Base-by-base conservation (phyloP, 2,113 vertebrate species). In the Chionomys nivalis region DNA sequence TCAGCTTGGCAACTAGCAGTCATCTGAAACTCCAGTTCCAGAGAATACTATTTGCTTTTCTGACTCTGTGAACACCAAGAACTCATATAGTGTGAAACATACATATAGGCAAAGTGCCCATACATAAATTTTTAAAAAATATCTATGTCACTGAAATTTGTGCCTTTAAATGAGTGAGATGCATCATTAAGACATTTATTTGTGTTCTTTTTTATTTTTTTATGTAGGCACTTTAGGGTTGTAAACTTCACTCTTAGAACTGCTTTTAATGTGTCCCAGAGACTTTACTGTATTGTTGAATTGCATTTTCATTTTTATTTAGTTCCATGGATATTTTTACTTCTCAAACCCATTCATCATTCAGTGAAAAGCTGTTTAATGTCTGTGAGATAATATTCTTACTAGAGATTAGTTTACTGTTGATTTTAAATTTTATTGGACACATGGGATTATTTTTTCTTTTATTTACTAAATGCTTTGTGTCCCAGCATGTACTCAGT, bases 81-180 rank as follows among this genome's bases (percentile, higher is more conserved):
- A 58, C 33, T 52, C 33, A 55, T 72, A 36, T 9, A 72, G 70
- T 72, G 70, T 19, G 16, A 72, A 17, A 21, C 7, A 72, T 36
- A 52, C 33, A 36, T 79, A 44, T n/a, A n/a, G 12, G 21, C 10
- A 55, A 81, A 81, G 49, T 5, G 55, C 33, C 52, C 23, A n/a
- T n/a, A n/a, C 33, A 81, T 11, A 55, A n/a, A 39, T 4, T 23
- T 39, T 81, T 11, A 10, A 79, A 79, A 58, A 42, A 73, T 73
- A 82, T 44, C 58, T 16, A 85, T 44, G 76, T 91, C 42, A 76
- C 55, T 85, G 12, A 82, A 89, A 91, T 89, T 91, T 78, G 44
- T 85, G 52, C 91, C 44, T 36, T 26, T 87, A 49, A 44, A 52
- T 55, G 16, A 89, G 19, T 94, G 19, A 72, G 70, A n/a, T 72